These are phyloP conservation scores for Scopus umbretta DNA, from an alignment of 2,113 vertebrate species.

Conservation along the genomic window DNA sequence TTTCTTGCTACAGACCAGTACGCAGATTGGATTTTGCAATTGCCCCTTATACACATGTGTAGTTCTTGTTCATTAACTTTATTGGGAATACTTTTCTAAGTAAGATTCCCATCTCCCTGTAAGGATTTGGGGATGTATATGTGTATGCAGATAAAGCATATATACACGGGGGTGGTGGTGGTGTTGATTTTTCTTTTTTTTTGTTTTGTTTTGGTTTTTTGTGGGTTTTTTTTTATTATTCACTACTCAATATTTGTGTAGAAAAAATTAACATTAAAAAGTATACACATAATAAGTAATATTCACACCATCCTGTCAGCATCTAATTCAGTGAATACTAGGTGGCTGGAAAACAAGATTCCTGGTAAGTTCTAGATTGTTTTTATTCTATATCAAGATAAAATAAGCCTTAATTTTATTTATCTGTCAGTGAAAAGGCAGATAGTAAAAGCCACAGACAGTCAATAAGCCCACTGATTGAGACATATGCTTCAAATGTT, in stretches of 20 bases:
- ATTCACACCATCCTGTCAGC: background rate
- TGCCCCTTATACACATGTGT: background rate
- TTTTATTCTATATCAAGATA: constrained; percentile 26
- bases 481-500: background rate
- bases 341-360: background rate
- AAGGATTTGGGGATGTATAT: background rate
- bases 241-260: background rate
- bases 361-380: background rate
- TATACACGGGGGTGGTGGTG: too few relatives aligned
- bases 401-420: constrained; percentile 24
- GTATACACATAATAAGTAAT: background rate
- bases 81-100: background rate
- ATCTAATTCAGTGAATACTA: background rate
- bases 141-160: background rate
- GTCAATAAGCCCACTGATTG: background rate
- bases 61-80: background rate
- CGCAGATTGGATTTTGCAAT: background rate
- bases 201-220: background rate
- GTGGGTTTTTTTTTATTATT: background rate
- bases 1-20: background rate
- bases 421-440: background rate
- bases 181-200: background rate
- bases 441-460: background rate
- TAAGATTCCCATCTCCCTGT: background rate
- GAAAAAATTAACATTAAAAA: background rate